These are phyloP conservation scores for Diploptera punctata DNA, from an alignment of 2,888 invertebrate genomes.

Conservation along the genomic window DNA sequence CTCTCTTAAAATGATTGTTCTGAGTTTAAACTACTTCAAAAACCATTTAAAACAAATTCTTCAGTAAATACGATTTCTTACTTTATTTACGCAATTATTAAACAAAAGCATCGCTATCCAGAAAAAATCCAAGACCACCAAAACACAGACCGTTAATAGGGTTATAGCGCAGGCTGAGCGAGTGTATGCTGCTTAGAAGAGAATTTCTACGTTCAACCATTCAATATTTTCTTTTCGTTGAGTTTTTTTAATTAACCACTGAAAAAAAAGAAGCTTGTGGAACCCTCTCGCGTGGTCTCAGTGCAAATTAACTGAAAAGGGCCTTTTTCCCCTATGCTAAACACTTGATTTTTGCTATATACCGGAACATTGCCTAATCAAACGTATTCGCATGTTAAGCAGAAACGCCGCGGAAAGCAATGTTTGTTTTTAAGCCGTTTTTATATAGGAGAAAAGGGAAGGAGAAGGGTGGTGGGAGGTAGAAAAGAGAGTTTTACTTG, in stretches of 20 bases:
- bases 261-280: neutral
- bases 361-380: conserved; percentile 39
- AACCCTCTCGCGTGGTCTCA: conserved; percentile 26
- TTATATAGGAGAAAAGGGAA: conserved; percentile 25
- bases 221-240: conserved; percentile 39
- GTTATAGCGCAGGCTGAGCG: too few species aligned
- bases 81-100: too few species aligned
- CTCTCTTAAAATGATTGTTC: too few species aligned
- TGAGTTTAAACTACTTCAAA: too few species aligned
- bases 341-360: conserved; percentile 33
- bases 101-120: too few species aligned
- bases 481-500: conserved; percentile 34
- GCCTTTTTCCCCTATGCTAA: conserved; percentile 2
- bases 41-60: too few species aligned
- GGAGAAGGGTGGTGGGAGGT: neutral
- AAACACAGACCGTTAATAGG: too few species aligned
- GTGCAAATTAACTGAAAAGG: conserved; percentile 30
- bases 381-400: conserved; percentile 40
- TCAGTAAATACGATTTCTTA: too few species aligned
- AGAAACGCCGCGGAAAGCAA: conserved; percentile 37
- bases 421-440: conserved; percentile 42
- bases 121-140: too few species aligned
- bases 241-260: conserved; percentile 40
- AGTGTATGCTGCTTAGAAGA: too few species aligned
- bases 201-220: too few species aligned